Conservation (phyloP, 2,888 invertebrate species). For the Drosophila paucipuncta region DNA sequence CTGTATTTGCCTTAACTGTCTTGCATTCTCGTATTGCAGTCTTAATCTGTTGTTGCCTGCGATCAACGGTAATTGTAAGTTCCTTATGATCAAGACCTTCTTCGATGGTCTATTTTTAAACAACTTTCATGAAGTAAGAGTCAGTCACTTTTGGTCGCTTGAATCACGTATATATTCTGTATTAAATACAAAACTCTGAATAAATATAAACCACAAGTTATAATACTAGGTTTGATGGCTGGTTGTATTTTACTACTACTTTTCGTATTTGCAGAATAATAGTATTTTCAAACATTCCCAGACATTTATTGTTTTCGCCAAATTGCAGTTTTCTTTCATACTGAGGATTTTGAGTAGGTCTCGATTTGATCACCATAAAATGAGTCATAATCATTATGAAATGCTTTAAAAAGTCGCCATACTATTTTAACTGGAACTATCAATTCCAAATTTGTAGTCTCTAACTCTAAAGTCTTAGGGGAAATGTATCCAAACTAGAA, state of each 20-base stretch:
- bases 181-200: too few relatives aligned
- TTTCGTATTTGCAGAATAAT: not conserved
- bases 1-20: too few relatives aligned
- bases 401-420: not conserved
- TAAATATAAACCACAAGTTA: too few relatives aligned
- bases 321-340: not conserved
- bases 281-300: not conserved
- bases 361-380: not conserved
- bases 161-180: too few relatives aligned
- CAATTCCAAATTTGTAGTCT: not conserved
- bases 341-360: not conserved
- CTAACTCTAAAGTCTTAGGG: not conserved
- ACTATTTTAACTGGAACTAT: not conserved
- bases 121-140: too few relatives aligned
- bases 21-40: too few relatives aligned
- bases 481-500: not conserved
- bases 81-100: too few relatives aligned
- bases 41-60: too few relatives aligned
- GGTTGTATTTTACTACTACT: not conserved
- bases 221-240: not conserved
- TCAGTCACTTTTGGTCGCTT: too few relatives aligned
- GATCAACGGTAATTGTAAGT: too few relatives aligned
- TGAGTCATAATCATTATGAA: not conserved
- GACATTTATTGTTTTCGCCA: not conserved
- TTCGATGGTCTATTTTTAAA: too few relatives aligned